These are phyloP conservation scores for Brachyrhaphis roseni DNA, from an alignment of 2,797 vertebrate genomes.

Conservation along the genomic window DNA sequence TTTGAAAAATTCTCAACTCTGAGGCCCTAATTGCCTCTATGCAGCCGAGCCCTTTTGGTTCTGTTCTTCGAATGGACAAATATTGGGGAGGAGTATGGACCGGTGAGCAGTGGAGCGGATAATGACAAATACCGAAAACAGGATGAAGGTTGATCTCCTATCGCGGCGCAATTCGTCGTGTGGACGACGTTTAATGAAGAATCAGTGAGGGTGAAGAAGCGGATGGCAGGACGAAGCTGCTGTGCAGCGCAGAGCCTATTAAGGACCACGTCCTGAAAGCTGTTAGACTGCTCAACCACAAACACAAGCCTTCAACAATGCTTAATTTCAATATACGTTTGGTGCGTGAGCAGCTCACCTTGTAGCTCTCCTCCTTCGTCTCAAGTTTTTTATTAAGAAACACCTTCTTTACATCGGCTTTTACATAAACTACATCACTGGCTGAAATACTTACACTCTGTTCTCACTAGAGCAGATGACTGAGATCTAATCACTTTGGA, in stretches of 20 bases:
- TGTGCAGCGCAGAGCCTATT: conserved; percentile 41
- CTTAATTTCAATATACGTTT: conserved; percentile 46
- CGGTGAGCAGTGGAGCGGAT: conserved; percentile 51
- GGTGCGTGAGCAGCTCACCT: conserved; percentile 39
- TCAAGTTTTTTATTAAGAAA: conserved; percentile 13
- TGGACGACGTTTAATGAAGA: conserved; percentile 55
- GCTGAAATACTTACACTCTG: neutral
- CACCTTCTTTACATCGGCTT: conserved; percentile 15
- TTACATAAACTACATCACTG: neutral
- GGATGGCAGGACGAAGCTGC: conserved; percentile 42
- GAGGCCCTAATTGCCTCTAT: conserved; percentile 48
- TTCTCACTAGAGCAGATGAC: neutral
- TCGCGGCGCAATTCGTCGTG: conserved; percentile 31
- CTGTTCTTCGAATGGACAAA: conserved; percentile 22
- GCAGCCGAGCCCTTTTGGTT: conserved; percentile 10
- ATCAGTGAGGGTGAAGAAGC: conserved; percentile 60
- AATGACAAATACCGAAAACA: conserved; percentile 62
- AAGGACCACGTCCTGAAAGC: conserved; percentile 38
- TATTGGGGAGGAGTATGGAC: conserved; percentile 45
- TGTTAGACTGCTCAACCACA: conserved; percentile 31
- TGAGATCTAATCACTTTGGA: neutral
- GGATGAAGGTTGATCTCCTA: conserved; percentile 45
- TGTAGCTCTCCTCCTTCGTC: neutral
- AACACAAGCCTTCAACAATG: conserved; percentile 38
- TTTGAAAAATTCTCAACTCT: conserved; percentile 18